Percentiles rank a stretch among this genome's conserved stretches.
Evolutionary conservation across 2,797 vertebrate species (phyloP).

Genomic region (Eulemur rubriventer): DNA sequence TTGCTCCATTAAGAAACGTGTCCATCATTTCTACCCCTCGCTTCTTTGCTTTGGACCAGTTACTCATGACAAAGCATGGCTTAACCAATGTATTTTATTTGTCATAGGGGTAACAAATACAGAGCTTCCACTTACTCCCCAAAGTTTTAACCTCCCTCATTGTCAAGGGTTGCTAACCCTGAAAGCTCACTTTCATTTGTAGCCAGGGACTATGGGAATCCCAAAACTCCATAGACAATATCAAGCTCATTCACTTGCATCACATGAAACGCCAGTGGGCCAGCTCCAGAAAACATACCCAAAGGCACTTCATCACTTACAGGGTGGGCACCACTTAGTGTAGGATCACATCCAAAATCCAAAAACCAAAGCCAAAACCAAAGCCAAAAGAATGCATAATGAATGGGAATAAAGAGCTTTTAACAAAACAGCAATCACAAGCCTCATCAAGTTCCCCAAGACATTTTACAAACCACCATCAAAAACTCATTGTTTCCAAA

Average conservation of each 20-base stretch:
- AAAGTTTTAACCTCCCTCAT: not conserved
- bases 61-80: not conserved
- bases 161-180: not conserved
- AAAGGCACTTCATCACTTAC: constrained; percentile 11
- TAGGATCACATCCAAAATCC: constrained; percentile 30
- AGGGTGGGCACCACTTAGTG: not conserved
- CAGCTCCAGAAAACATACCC: not conserved
- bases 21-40: not conserved
- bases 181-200: not conserved
- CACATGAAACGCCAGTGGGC: not conserved
- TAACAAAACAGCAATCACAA: constrained; percentile 59
- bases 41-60: not conserved
- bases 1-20: not conserved
- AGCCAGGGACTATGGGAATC: not conserved
- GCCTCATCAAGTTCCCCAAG: constrained; percentile 61
- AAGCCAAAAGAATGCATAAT: constrained; percentile 42
- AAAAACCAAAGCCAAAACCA: not conserved
- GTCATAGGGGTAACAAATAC: not conserved
- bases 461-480: not conserved
- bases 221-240: not conserved
- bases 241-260: constrained; percentile 15
- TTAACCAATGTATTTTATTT: not conserved
- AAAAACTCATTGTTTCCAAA: constrained; percentile 67
- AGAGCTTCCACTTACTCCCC: not conserved
- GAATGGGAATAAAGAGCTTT: constrained; percentile 50